phyloP scores from a whole-genome alignment of 2,888 invertebrate species.

The Cosmia pyralina region DNA sequence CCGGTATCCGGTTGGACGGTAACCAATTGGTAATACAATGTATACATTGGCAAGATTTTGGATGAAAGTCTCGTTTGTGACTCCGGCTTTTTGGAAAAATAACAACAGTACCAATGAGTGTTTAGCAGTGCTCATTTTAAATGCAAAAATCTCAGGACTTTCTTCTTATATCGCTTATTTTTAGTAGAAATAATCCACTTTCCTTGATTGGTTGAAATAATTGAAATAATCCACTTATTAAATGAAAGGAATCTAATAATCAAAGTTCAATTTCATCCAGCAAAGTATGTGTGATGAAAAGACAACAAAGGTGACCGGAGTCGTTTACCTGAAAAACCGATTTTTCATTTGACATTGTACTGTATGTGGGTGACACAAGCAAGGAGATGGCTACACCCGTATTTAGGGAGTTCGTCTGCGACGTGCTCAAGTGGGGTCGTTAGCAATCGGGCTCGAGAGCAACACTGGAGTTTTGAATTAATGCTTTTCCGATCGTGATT shows the following conservation, averaged over 20 bases:
- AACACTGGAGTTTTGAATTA: slow-evolving; percentile 82
- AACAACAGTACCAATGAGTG: not conserved
- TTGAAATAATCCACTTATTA: not conserved
- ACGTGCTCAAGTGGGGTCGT: slow-evolving; percentile 81
- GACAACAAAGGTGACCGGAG: slow-evolving; percentile 8
- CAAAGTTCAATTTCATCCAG: not conserved
- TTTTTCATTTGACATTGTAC: slow-evolving; percentile 16
- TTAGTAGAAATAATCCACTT: not conserved
- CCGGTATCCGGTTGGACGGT: slow-evolving; percentile 29
- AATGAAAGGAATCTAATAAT: not conserved
- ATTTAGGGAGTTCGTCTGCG: slow-evolving; percentile 71
- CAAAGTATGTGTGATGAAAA: not conserved
- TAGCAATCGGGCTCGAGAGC: slow-evolving; percentile 75
- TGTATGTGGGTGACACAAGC: slow-evolving; percentile 5
- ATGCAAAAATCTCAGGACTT: not conserved
- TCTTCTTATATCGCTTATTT: not conserved
- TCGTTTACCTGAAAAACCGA: slow-evolving; percentile 8
- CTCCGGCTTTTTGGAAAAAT: not conserved
- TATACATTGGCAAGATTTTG: slow-evolving; percentile 6
- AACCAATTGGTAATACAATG: slow-evolving; percentile 28
- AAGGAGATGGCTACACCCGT: slow-evolving; percentile 50
- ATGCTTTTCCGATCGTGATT: slow-evolving; percentile 82
- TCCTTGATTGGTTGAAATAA: not conserved
- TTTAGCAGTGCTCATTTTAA: not conserved
- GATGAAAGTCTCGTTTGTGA: not conserved